These are phyloP conservation scores for Ancistrus triradiatus DNA, from an alignment of 2,113 vertebrate species.

Conservation along the genomic window DNA sequence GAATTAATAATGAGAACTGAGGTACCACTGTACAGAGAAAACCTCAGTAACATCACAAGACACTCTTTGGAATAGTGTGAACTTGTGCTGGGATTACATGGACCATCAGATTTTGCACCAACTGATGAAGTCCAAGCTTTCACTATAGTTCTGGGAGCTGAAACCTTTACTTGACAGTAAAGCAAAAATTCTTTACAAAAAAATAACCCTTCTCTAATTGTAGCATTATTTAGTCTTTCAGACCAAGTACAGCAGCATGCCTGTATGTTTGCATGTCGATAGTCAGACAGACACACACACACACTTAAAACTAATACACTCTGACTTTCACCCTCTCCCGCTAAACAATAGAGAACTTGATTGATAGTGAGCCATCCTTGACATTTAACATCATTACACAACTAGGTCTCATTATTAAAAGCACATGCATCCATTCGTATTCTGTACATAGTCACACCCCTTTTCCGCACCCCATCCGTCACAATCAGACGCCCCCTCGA, in stretches of 20 bases:
- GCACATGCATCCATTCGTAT: slow-evolving; percentile 33
- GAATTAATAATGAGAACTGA: too few species aligned
- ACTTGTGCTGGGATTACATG: too few species aligned
- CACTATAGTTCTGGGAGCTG: too few species aligned
- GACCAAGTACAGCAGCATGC: not conserved
- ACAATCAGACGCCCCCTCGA: slow-evolving; percentile 17
- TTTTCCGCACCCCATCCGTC: slow-evolving; percentile 17
- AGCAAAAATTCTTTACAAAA: too few species aligned
- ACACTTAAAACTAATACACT: slow-evolving; percentile 15
- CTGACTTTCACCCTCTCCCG: slow-evolving; percentile 17
- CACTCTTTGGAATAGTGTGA: too few species aligned
- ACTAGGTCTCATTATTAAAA: slow-evolving; percentile 30
- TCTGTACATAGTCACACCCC: slow-evolving; percentile 17
- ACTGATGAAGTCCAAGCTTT: too few species aligned
- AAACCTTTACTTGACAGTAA: too few species aligned
- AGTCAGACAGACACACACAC: slow-evolving; percentile 2
- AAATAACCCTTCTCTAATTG: too few species aligned
- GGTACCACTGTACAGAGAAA: too few species aligned
- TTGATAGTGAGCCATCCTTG: slow-evolving; percentile 25
- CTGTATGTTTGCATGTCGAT: too few species aligned
- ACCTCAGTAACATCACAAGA: too few species aligned
- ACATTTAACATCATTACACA: slow-evolving; percentile 38
- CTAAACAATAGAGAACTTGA: slow-evolving; percentile 22
- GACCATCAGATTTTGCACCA: too few species aligned
- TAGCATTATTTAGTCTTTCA: slow-evolving; percentile 25